Evolutionary conservation across 2,888 invertebrate species (phyloP), one percentile per base, ranked within the genome.

Genomic region (Thalpophila matura): DNA sequence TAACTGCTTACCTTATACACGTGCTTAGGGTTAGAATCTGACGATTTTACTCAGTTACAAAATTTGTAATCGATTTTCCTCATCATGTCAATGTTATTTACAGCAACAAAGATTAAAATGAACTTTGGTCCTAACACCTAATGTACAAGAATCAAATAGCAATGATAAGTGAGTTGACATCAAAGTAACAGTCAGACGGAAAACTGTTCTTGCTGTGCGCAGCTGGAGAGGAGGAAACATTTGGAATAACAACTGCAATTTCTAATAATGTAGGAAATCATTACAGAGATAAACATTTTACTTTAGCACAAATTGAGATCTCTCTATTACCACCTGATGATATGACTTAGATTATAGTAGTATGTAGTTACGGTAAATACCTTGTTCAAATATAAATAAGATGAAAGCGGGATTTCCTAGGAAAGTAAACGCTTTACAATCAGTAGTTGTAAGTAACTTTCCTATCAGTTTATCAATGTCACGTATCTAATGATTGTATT

Each of bases 231-330:
- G 29, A 67, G 42, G 37, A 54, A 73, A 42, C 3, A 22, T 33
- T 46, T 37, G n/a, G 27, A 33, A 26, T 42, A 54, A 53, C 22
- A 50, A 51, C 24, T 18, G 7, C 16, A 46, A 63, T 53, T 75
- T 47, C 50, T 57, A 63, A 37, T 75, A 58, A 56, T 45, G 3
- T 53, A 56, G 58, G 42, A 59, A 75, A 54, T 26, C 42, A 69
- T 75, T 63, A 55, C 12, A 26, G 9, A 24, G 33, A 29, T 18
- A 24, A 6, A 26, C 18, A 62, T 37, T 42, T 47, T 38, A 46
- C 42, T 31, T 27, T n/a, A 31, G 47, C 16, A 31, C 27, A 37
- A 16, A 47, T 70, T 63, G 33, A 43, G 14, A 70, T 53, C 26
- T 38, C 14, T 69, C 33, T 53, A 49, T 50, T 50, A 33, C 20